Evolutionary conservation across 1,140 invertebrate genomes (phyloP), one percentile per base, ranked within the genome.

Genomic region (Leguminivora glycinivorella): DNA sequence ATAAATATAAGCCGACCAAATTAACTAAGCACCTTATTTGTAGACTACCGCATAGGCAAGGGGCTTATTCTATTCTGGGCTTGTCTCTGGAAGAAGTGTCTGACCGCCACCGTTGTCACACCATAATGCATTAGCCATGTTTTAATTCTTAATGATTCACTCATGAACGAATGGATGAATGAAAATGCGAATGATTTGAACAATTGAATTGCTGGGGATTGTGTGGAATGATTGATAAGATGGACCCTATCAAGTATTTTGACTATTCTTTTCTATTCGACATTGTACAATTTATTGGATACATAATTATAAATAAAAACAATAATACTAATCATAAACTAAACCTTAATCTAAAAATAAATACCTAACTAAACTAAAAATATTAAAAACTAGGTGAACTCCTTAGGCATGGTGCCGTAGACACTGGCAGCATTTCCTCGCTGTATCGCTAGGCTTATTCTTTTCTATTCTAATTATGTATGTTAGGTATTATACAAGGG

Each of bases 61-160:
- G 4, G n/a, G 58, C 14, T 63, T 31, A 29, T 31, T 63, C 58
- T 63, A 31, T 34, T 29, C 14, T 63, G 58, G 58, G 10, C 58
- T n/a, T n/a, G 12, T 34, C 66, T 43, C 40, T 76, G 22, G 70
- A 78, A 75, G 70, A 76, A 72, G 76, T 78, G 78, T 77, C 71
- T 25, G 31, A 68, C 68, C 71, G 72, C 73, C 75, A 71, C 76
- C 74, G 68, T 71, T 73, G 75, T 77, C 77, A 68, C 63, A 69
- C 69, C 70, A 68, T 78, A 77, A 79, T 79, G 76, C 75, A 81
- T 76, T 78, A 81, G 70, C 60, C 70, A 19, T 77, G 72, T 74
- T 74, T 77, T 79, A 76, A 74, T 77, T 71, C 63, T 68, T 76
- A 79, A 79, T 76, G 70, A 69, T 56, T 67, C 66, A 68, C 72